phyloP scores from a whole-genome alignment of 2,888 invertebrate species.

The Chalcis sispes region DNA sequence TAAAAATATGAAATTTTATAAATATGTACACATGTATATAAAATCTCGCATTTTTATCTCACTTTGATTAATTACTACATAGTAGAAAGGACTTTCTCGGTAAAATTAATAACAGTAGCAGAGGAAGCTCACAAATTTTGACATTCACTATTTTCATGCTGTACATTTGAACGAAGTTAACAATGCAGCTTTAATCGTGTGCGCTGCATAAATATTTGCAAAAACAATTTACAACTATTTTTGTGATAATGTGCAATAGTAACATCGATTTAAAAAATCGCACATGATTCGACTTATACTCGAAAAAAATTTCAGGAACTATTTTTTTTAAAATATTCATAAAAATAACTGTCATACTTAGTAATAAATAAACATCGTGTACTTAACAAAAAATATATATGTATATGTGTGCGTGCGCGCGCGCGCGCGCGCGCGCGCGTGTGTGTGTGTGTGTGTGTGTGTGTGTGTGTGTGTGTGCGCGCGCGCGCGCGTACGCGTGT shows the following conservation, averaged over 20 bases:
- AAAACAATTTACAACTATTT: constrained; percentile 19
- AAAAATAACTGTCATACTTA: constrained; percentile 32
- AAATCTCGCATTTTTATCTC: constrained; percentile 47
- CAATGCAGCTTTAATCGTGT: constrained; percentile 4
- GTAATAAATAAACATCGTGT: constrained; percentile 23
- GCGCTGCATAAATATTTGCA: constrained; percentile 13
- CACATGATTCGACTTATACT: constrained; percentile 3
- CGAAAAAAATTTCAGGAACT: constrained; percentile 27
- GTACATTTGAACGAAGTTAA: constrained; percentile 52
- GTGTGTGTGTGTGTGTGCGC: too few relatives aligned
- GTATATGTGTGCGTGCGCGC: too few relatives aligned
- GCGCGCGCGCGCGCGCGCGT: too few relatives aligned
- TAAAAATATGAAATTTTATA: constrained; percentile 39
- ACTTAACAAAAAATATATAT: constrained; percentile 17
- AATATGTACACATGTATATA: too few relatives aligned
- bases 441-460: too few relatives aligned
- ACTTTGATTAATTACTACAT: constrained; percentile 31
- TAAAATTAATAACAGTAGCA: constrained; percentile 40
- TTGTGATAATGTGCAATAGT: not conserved
- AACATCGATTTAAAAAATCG: constrained; percentile 2
- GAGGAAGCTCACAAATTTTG: constrained; percentile 40
- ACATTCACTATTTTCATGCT: constrained; percentile 16
- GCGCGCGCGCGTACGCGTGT: too few relatives aligned
- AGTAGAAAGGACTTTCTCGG: constrained; percentile 41
- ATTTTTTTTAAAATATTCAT: constrained; percentile 11